Percentiles rank a stretch among this genome's conserved stretches.
phyloP scores from a whole-genome alignment of 2,797 vertebrate species.

The Etheostoma nigrum region DNA sequence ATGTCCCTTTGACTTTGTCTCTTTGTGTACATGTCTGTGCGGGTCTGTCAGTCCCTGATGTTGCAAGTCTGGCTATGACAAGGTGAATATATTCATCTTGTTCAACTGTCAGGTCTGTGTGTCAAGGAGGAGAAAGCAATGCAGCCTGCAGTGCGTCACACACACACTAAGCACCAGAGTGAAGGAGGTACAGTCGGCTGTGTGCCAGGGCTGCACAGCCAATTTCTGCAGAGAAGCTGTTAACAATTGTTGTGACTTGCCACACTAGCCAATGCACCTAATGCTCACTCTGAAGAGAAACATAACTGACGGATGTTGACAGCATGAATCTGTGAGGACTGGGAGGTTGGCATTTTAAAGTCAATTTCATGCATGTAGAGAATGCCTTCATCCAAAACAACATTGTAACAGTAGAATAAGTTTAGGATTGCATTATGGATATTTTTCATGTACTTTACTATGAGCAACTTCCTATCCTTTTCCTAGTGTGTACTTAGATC shows the following conservation, averaged over 20 bases:
- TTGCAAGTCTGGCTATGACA: conserved; percentile 39
- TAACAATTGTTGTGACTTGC: conserved; percentile 36
- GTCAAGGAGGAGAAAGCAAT: conserved; percentile 41
- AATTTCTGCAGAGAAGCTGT: conserved; percentile 55
- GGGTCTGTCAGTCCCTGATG: conserved; percentile 18
- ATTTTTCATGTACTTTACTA: not conserved
- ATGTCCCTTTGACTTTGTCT: conserved; percentile 34
- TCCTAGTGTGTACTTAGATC: not conserved
- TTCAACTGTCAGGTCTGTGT: conserved; percentile 49
- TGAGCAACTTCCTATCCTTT: not conserved
- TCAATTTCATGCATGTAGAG: not conserved
- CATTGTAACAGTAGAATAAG: not conserved
- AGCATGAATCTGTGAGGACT: conserved; percentile 3
- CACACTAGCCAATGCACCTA: conserved; percentile 15
- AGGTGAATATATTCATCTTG: conserved; percentile 54
- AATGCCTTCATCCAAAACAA: not conserved
- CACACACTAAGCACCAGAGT: conserved; percentile 9
- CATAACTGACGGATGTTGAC: conserved; percentile 22
- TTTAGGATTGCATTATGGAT: not conserved
- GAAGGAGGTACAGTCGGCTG: conserved; percentile 35
- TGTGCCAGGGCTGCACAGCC: conserved; percentile 52
- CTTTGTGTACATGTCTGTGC: conserved; percentile 8
- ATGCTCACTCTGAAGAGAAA: conserved; percentile 29
- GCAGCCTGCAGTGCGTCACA: conserved; percentile 39
- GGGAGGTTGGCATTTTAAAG: not conserved